Evolutionary conservation across 1,140 invertebrate genomes (phyloP).

Genomic region (Bombus difficillimus): DNA sequence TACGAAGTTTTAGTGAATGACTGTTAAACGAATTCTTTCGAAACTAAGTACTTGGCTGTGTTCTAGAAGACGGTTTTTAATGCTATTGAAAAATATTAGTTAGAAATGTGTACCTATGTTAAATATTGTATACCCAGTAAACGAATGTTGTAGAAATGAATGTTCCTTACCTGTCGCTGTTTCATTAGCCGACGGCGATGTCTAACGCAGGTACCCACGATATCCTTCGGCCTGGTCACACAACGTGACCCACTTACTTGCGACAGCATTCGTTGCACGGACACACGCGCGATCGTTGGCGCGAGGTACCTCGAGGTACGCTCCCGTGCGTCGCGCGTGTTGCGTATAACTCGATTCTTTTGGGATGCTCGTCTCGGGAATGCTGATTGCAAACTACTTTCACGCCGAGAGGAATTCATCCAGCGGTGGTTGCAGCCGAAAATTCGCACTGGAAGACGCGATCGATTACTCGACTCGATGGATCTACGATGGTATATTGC

Average conservation of each 20-base stretch:
- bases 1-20: too few species aligned
- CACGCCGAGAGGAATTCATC: slow-evolving; percentile 33
- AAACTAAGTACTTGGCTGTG: too few species aligned
- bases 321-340: background rate
- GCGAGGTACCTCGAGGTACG: slow-evolving; percentile 5
- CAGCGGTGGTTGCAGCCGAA: slow-evolving; percentile 1
- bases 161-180: background rate
- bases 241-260: slow-evolving; percentile 45
- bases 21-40: too few species aligned
- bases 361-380: slow-evolving; percentile 30
- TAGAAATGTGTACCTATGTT: too few species aligned
- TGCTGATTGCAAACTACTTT: slow-evolving; percentile 51
- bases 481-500: background rate
- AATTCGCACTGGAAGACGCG: background rate
- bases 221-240: slow-evolving; percentile 25
- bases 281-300: background rate
- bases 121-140: background rate
- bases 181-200: slow-evolving; percentile 10
- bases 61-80: too few species aligned
- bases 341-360: slow-evolving; percentile 43
- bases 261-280: slow-evolving; percentile 39
- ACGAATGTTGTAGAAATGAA: background rate
- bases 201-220: slow-evolving; percentile 25
- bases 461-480: background rate
- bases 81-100: too few species aligned